Evolutionary conservation across 2,888 invertebrate species (phyloP), one percentile per base, ranked within the genome.

Genomic region (Tethea ocularis): DNA sequence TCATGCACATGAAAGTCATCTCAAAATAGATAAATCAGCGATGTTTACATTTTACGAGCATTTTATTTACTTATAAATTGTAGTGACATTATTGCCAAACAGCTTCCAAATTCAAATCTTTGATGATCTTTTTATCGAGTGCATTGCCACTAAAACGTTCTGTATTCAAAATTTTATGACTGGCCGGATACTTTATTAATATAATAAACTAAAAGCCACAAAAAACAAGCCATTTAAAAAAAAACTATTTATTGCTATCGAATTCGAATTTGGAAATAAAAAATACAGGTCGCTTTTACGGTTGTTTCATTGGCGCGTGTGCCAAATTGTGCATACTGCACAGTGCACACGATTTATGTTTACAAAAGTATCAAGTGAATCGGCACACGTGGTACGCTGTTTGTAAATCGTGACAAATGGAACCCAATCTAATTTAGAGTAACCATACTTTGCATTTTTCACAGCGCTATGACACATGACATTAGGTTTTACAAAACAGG

Each of bases 281-380:
- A 41, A 46, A 20, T 20, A 20, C 46, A 20, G 46, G 46, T 10
- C 8, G 11, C 1, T 20, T 46, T 46, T 46, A 46, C 46, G 46
- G 2, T 46, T 38, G 38, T 20, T 46, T 20, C 20, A 46, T 46
- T 46, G 46, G 46, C 46, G 17, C 46, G 2, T 46, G 46, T 46
- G 46, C 46, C 46, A 46, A 46, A 46, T 46, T 46, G 46, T 46
- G 46, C 46, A 46, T 20, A 20, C 20, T 46, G 46, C 20, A 46
- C 10, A 20, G 20, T 46, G 46, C 20, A 46, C 10, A 46, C 8
- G 46, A 46, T 20, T 46, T 46, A 46, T 46, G 46, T 46, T 46
- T 46, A 10, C 46, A 46, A 46, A 46, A 46, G 8, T 46, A 46
- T 46, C 46, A 46, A 46, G 46, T 20, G 46, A 20, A 46, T 46